Evolutionary conservation across 2,113 vertebrate genomes (phyloP).

Genomic region (Aplodontia rufa): DNA sequence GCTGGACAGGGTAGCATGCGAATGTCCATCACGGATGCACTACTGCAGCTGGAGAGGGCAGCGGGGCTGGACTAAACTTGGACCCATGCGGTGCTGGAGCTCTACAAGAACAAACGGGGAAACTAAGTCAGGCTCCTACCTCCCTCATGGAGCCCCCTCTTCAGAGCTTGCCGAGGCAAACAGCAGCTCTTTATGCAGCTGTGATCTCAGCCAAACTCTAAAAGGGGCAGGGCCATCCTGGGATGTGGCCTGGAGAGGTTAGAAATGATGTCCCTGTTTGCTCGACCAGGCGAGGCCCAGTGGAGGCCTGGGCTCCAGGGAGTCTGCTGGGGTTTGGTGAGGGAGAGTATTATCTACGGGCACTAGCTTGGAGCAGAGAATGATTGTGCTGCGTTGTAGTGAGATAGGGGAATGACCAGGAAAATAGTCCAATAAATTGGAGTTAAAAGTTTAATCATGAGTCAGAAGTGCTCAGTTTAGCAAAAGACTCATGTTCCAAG

Average conservation of each 20-base stretch:
- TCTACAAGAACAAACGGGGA: too few species aligned
- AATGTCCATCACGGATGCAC: neutral
- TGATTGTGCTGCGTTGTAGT: neutral
- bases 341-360: neutral
- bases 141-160: fast-evolving
- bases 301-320: neutral
- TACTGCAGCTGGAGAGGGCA: too few species aligned
- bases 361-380: neutral
- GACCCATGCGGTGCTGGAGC: too few species aligned
- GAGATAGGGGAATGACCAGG: neutral
- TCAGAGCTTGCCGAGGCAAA: neutral
- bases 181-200: neutral
- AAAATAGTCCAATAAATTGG: neutral
- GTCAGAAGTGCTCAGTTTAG: neutral
- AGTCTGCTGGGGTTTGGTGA: neutral
- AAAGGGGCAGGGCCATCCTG: neutral
- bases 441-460: neutral
- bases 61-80: neutral
- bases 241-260: neutral
- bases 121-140: neutral
- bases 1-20: neutral
- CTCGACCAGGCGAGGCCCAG: neutral
- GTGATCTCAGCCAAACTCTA: neutral
- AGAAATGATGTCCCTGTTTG: neutral
- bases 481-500: neutral